Base-by-base conservation (phyloP, 2,888 invertebrate species). In the Cheilosia variabilis region DNA sequence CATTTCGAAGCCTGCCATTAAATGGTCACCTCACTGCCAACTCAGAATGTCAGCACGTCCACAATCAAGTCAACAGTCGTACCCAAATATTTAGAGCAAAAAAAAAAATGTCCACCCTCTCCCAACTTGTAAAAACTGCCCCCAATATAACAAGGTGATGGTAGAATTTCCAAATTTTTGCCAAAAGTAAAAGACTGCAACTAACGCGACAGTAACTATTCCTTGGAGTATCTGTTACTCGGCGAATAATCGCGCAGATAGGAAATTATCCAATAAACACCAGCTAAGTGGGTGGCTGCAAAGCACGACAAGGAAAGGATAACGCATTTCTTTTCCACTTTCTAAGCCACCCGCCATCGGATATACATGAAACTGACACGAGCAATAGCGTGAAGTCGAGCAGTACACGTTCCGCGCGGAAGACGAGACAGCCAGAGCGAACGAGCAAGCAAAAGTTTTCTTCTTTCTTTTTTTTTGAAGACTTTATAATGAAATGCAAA, bases 401-500 rank as follows among this genome's bases (percentile, higher is more conserved):
- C 2, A 17, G 50, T 31, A 41, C 63, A 22, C 10, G 27, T 50
- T 34, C 13, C 13, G 10, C 37, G 4, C 37, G 13, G 13, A 37
- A 13, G 31, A 37, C 15, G 45, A 13, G 45, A 13, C 13, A 47
- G 22, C 9, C 17, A 31, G 31, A 9, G 3, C 37, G 13, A 43
- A 53, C 52, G 24, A n/a, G 47, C 52, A 58, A 75, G 75, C 24
- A 60, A 24, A 78, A 68, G 52, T 68, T 78, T 65, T 58, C 24
- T 24, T 52, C 1, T 52, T 31, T 31, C 6, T 50, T 7, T 45
- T 77, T 37, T 58, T 60, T 71, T 75, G 41, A 79, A 69, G 75
- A 69, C 73, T 78, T 79, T 55, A 79, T 84, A 84, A 79, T 79
- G 73, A 84, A 78, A 84, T 84, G 84, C 84, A 84, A 84, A 84